Evolutionary conservation across 2,888 invertebrate species (phyloP).

Genomic region (Iphiclides podalirius): DNA sequence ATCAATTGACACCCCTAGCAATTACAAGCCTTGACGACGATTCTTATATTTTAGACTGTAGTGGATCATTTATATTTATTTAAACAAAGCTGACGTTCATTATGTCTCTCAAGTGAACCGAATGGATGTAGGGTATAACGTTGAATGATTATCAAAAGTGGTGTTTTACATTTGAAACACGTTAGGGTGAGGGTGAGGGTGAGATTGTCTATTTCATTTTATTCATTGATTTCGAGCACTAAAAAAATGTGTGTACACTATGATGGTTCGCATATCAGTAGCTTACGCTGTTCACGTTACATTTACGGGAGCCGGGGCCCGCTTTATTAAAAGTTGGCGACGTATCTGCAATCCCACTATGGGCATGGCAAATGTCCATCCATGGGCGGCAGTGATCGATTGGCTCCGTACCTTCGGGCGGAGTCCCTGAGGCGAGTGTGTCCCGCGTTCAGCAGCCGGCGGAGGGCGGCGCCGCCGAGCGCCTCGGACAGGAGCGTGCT

Average conservation of each 20-base stretch:
- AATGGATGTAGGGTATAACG: conserved; percentile 5
- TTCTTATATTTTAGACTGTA: conserved; percentile 8
- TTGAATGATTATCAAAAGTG: background rate
- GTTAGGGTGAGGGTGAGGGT: background rate
- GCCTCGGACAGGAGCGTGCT: conserved; percentile 90
- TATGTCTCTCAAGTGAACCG: background rate
- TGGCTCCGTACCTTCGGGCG: background rate
- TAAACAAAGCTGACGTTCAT: conserved; percentile 2
- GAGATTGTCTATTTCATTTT: conserved; percentile 43
- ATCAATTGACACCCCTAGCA: conserved; percentile 21
- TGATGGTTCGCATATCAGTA: no score
- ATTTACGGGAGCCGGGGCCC: no score
- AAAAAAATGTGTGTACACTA: no score
- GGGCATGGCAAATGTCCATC: no score
- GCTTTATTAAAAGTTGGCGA: no score
- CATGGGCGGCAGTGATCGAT: no score
- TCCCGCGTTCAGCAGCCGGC: conserved; percentile 63
- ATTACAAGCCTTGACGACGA: conserved; percentile 3
- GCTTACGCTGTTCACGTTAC: no score
- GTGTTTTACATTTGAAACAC: no score
- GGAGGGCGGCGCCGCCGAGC: conserved; percentile 79
- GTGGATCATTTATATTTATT: conserved; percentile 2
- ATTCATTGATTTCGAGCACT: conserved; percentile 55
- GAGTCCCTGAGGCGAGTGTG: conserved; percentile 80
- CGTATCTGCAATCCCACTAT: no score